A percentile compares a stretch with the other conserved stretches of the same genome.
Evolutionary conservation across 2,113 vertebrate genomes (phyloP).

Genomic region (Pomatostomus ruficeps): DNA sequence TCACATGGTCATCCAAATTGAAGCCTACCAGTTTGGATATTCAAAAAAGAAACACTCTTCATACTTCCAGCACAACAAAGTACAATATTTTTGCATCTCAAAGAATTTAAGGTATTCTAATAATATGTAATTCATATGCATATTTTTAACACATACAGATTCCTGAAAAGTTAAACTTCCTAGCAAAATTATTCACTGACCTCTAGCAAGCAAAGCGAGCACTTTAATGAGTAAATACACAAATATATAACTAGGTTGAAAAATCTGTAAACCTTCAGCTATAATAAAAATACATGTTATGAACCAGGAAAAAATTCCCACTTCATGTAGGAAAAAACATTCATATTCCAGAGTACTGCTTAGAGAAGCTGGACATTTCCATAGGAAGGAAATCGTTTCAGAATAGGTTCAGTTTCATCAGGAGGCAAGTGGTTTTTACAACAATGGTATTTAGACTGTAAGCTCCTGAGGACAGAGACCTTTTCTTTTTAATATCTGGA

Average conservation of each 20-base stretch:
- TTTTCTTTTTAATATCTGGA: slow-evolving; percentile 56
- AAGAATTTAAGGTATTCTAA: background rate
- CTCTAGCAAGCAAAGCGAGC: background rate
- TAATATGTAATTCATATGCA: background rate
- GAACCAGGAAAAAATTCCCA: background rate
- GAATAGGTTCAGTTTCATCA: background rate
- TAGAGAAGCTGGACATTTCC: background rate
- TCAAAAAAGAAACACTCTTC: background rate
- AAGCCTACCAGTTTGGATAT: background rate
- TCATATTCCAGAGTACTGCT: background rate
- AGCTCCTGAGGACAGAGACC: slow-evolving; percentile 48
- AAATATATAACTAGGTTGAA: background rate
- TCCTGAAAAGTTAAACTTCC: background rate
- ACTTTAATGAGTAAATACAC: background rate
- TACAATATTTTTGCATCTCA: background rate
- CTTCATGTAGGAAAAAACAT: background rate
- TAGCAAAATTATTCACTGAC: background rate
- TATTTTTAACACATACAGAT: background rate
- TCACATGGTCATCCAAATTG: background rate
- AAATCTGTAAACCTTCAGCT: background rate
- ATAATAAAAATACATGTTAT: background rate
- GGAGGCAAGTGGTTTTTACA: background rate
- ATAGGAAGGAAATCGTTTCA: background rate
- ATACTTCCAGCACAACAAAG: background rate
- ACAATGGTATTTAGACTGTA: slow-evolving; percentile 46